phyloP scores from a whole-genome alignment of 2,888 invertebrate genomes.

The Coremacera marginata region DNA sequence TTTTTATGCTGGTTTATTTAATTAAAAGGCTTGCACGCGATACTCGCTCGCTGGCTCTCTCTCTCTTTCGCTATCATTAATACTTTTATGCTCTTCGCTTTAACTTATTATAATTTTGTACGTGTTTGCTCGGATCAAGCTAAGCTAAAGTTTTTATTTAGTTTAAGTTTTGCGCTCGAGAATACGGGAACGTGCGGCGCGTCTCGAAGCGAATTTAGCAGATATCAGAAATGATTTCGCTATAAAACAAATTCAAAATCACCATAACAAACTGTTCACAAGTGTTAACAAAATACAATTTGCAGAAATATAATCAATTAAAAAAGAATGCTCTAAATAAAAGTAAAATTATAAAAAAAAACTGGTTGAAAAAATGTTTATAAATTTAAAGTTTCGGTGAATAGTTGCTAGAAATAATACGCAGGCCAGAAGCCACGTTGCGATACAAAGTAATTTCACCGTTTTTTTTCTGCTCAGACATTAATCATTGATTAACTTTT shows the following conservation, averaged over 20 bases:
- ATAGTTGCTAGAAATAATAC: no score
- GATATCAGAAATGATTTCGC: background rate
- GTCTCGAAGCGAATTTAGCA: background rate
- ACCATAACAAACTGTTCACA: background rate
- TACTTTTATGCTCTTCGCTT: background rate
- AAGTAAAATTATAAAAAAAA: background rate
- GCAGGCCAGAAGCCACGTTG: background rate
- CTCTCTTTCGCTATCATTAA: background rate
- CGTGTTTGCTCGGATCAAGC: background rate
- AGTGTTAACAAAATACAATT: background rate
- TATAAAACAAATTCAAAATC: background rate
- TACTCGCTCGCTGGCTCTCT: background rate
- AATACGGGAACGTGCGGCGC: background rate
- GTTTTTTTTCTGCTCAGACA: no score
- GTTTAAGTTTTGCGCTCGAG: conserved; percentile 4
- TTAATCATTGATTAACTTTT: no score
- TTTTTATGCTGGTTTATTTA: no score
- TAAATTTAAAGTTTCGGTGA: no score
- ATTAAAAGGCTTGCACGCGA: no score
- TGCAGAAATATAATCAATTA: background rate
- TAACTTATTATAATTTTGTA: background rate
- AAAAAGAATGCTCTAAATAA: background rate
- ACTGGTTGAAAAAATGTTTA: background rate
- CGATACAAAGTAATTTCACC: no score
- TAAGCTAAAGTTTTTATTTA: background rate